A percentile compares a stretch with the other conserved stretches of the same genome.
Conservation (phyloP, 2,113 vertebrate genomes). For the Lucifuga dentata region DNA sequence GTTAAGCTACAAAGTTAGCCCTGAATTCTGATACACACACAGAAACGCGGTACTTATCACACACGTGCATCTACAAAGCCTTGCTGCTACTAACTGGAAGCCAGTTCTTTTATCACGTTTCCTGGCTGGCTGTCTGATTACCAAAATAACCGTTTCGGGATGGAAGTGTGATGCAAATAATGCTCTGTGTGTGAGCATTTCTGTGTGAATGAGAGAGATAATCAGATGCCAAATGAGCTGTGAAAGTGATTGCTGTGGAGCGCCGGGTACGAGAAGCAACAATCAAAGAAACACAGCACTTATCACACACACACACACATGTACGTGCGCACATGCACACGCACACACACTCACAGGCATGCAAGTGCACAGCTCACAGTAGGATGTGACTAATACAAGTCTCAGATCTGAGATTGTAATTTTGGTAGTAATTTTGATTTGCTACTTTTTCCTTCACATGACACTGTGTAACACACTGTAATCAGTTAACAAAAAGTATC, state of each 20-base stretch:
- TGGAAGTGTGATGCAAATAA: conserved; percentile 67
- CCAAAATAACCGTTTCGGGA: conserved; percentile 72
- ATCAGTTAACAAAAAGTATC: conserved; percentile 9
- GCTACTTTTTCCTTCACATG: conserved; percentile 34
- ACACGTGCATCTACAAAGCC: conserved; percentile 34
- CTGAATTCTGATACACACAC: conserved; percentile 19
- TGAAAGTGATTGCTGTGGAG: conserved; percentile 74
- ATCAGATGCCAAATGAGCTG: conserved; percentile 76
- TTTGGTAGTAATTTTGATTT: conserved; percentile 60
- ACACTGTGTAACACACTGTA: conserved; percentile 31
- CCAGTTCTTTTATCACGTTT: conserved; percentile 69
- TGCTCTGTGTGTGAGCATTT: conserved; percentile 53
- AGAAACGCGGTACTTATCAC: conserved; percentile 20
- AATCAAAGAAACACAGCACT: conserved; percentile 63
- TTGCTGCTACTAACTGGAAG: conserved; percentile 57
- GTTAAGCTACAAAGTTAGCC: conserved; percentile 27
- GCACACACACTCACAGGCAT: conserved; percentile 12
- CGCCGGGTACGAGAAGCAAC: conserved; percentile 54
- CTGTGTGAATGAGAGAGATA: conserved; percentile 65
- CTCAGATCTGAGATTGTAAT: conserved; percentile 54
- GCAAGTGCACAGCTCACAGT: too few relatives aligned
- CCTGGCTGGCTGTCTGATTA: conserved; percentile 67
- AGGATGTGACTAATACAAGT: conserved; percentile 30
- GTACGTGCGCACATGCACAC: conserved; percentile 24
- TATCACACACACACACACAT: conserved; percentile 47